phyloP scores from a whole-genome alignment of 2,113 vertebrate species.

The Arothron firmamentum region DNA sequence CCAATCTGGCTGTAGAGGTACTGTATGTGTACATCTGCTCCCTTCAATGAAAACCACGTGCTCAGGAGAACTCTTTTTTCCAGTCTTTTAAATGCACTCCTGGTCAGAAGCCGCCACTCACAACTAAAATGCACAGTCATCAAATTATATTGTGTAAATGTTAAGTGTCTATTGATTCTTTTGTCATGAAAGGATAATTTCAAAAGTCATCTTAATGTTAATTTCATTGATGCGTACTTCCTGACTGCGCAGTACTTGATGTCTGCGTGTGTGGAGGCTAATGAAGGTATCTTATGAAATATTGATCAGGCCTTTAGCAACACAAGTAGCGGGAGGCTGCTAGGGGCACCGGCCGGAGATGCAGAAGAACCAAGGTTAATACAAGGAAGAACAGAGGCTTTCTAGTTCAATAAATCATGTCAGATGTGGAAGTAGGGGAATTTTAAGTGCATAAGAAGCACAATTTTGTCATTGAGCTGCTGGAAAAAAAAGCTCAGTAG shows the following conservation, averaged over 20 bases:
- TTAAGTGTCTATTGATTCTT: slow-evolving; percentile 10
- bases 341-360: slow-evolving; percentile 27
- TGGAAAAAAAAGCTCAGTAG: slow-evolving; percentile 46
- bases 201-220: slow-evolving; percentile 39
- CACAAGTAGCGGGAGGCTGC: slow-evolving; percentile 44
- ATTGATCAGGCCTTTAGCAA: slow-evolving; percentile 66
- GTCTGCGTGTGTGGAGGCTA: slow-evolving; percentile 59
- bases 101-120: too few species aligned
- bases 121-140: too few species aligned
- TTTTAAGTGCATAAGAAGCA: slow-evolving; percentile 70
- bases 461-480: slow-evolving; percentile 49
- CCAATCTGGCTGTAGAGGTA: too few species aligned
- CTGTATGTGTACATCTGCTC: too few species aligned
- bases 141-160: background rate
- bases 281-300: slow-evolving; percentile 75
- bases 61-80: too few species aligned
- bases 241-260: slow-evolving; percentile 34
- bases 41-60: too few species aligned
- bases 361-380: slow-evolving; percentile 57
- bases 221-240: slow-evolving; percentile 54
- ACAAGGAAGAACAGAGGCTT: slow-evolving; percentile 47
- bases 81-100: too few species aligned
- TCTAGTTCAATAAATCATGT: slow-evolving; percentile 64
- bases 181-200: slow-evolving; percentile 50
- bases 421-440: slow-evolving; percentile 47